Base-by-base conservation (phyloP, 1,140 invertebrate genomes). In the Teleogryllus occipitalis region DNA sequence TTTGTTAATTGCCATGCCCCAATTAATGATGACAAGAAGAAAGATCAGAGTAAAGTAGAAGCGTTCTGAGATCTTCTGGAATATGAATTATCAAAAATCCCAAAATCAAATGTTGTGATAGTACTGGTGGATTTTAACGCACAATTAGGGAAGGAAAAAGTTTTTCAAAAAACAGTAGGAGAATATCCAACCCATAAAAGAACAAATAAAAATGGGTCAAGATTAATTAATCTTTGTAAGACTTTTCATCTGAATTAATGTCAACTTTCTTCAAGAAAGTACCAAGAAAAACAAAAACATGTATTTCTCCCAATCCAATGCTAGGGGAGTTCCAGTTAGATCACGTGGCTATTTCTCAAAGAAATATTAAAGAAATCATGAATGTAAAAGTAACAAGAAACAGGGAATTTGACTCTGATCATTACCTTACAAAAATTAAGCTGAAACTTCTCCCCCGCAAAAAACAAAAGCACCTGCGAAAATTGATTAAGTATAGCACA, bases 321-420 rank as follows among this genome's bases (percentile, higher is more conserved):
- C 10, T 75, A 75, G 74, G 74, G 21, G 74, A 27, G 21, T 75
- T 75, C 21, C 74, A 75, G 74, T 21, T 75, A 12, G 74, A 46
- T 46, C 74, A 75, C 21, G 39, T 46, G 21, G 74, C 74, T 21
- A 75, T 46, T 15, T 75, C 21, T 21, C 10, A 75, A 27, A 22
- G 74, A 75, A 75, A 46, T 21, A 46, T 75, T 12, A 75, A 12
- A 75, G 39, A 75, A 7, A 75, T 7, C 12, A 75, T 75, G 39
- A 75, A 75, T 75, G 74, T 75, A 12, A 46, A 75, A 12, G 74
- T 46, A 27, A 21, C 21, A 75, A 75, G 10, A 75, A 27, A 21
- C 39, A 75, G 74, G 21, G 74, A 75, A 46, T 75, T 75, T 75
- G 74, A 46, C 74, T 75, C 74, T 15, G 74, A 75, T 75, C 74